Conservation (phyloP, 2,888 invertebrate genomes). For the Ophion ellenae region DNA sequence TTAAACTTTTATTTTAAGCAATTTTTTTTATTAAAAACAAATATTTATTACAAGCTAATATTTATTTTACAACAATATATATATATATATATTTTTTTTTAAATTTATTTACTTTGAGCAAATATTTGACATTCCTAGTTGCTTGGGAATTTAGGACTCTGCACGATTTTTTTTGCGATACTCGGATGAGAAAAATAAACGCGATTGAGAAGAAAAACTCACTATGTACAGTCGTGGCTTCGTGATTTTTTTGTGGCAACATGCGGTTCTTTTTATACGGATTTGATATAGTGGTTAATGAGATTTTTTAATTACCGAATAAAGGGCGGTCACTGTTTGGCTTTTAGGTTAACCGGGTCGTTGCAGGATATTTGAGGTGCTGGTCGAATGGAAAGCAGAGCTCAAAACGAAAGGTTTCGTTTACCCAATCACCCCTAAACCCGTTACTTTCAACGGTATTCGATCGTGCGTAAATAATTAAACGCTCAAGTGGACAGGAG, state of each 20-base stretch:
- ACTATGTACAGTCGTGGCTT: not conserved
- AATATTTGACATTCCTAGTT: slow-evolving; percentile 18
- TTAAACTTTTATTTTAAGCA: too few species aligned
- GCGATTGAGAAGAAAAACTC: slow-evolving; percentile 12
- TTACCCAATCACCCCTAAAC: slow-evolving; percentile 39
- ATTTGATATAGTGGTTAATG: slow-evolving; percentile 5
- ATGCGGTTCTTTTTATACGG: not conserved
- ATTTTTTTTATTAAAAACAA: too few species aligned
- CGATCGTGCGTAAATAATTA: slow-evolving; percentile 24
- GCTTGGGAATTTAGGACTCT: not conserved
- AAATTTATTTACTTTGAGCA: not conserved
- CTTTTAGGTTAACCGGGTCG: not conserved
- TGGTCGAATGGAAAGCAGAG: not conserved
- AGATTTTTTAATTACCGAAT: slow-evolving; percentile 13
- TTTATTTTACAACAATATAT: too few species aligned
- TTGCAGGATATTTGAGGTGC: not conserved
- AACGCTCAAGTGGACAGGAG: not conserved
- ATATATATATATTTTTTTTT: too few species aligned
- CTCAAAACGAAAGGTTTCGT: not conserved
- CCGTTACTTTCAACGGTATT: slow-evolving; percentile 12
- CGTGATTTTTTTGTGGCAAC: not conserved
- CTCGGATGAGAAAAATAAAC: not conserved
- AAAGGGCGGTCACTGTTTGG: not conserved
- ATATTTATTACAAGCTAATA: too few species aligned
- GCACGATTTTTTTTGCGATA: not conserved